phyloP scores from a whole-genome alignment of 2,113 vertebrate genomes.

The Antechinus flavipes region DNA sequence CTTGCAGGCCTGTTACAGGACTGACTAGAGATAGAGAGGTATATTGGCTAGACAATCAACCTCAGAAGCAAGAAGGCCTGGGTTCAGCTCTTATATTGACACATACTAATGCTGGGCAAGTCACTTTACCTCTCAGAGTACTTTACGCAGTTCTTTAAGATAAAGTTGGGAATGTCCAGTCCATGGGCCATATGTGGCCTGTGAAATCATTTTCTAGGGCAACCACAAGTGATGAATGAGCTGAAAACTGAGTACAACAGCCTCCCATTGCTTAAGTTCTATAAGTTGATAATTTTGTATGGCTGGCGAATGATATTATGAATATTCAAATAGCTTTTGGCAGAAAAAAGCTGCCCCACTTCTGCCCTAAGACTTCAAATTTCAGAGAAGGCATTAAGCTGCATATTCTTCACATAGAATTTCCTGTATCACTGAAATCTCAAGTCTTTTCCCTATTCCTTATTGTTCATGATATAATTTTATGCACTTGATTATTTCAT shows the following conservation, averaged over 20 bases:
- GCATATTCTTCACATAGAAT: not conserved
- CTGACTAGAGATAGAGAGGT: not conserved
- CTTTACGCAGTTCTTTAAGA: not conserved
- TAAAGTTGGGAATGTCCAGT: too few relatives aligned
- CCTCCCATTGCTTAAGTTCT: too few relatives aligned
- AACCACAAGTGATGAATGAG: too few relatives aligned
- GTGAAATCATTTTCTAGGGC: too few relatives aligned
- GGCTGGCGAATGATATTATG: too few relatives aligned
- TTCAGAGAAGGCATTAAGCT: not conserved
- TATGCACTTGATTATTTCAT: not conserved
- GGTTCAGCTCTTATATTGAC: not conserved
- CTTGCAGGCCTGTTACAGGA: not conserved
- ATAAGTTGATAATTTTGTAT: too few relatives aligned
- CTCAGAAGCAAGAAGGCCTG: not conserved
- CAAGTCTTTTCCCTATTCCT: not conserved
- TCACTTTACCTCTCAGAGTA: not conserved
- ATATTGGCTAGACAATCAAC: not conserved
- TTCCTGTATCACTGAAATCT: not conserved
- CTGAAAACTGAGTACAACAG: too few relatives aligned
- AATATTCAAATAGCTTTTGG: too few relatives aligned
- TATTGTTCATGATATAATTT: not conserved
- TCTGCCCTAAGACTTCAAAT: not conserved
- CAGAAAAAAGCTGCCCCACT: too few relatives aligned
- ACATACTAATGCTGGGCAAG: not conserved
- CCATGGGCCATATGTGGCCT: too few relatives aligned